Percentiles rank a stretch among this genome's conserved stretches.
These are phyloP conservation scores for Danio aesculapii DNA, from an alignment of 2,797 vertebrate species.

Conservation along the genomic window DNA sequence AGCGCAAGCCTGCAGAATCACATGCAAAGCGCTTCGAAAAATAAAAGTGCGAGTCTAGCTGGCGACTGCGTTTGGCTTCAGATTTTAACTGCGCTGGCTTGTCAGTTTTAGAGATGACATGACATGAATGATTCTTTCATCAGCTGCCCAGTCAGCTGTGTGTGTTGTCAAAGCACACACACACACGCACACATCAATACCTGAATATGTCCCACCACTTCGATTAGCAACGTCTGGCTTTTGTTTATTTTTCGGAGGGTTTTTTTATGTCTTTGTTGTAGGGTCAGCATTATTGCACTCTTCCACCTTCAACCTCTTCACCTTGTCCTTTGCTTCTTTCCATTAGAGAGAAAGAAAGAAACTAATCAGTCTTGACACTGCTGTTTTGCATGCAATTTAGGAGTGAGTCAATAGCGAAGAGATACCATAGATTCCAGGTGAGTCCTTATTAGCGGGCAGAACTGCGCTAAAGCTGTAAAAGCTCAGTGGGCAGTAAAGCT, in stretches of 20 bases:
- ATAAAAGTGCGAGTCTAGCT: not conserved
- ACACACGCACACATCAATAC: constrained; percentile 28
- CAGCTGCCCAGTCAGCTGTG: constrained; percentile 46
- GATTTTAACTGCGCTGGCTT: constrained; percentile 45
- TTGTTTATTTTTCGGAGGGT: constrained; percentile 39
- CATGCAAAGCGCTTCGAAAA: constrained; percentile 1
- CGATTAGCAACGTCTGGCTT: constrained; percentile 53
- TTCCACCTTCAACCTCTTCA: constrained; percentile 6
- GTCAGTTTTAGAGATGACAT: constrained; percentile 51
- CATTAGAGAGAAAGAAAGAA: constrained; percentile 7
- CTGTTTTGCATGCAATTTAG: constrained; percentile 41
- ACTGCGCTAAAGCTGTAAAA: constrained; percentile 56
- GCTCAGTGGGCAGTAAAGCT: constrained; percentile 52
- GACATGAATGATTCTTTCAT: constrained; percentile 55
- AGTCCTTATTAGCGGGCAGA: constrained; percentile 38
- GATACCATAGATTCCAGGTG: constrained; percentile 41
- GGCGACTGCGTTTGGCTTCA: constrained; percentile 18
- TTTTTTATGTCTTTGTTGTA: constrained; percentile 48
- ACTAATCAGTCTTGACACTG: constrained; percentile 11
- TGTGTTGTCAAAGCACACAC: constrained; percentile 26
- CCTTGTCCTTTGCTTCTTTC: constrained; percentile 3
- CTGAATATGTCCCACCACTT: constrained; percentile 33
- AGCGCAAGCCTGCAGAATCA: constrained; percentile 12
- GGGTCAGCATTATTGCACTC: constrained; percentile 53
- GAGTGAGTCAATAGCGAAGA: constrained; percentile 34